Evolutionary conservation across 2,888 invertebrate species (phyloP), one percentile per base, ranked within the genome.

Genomic region (Metallyticus violacea): DNA sequence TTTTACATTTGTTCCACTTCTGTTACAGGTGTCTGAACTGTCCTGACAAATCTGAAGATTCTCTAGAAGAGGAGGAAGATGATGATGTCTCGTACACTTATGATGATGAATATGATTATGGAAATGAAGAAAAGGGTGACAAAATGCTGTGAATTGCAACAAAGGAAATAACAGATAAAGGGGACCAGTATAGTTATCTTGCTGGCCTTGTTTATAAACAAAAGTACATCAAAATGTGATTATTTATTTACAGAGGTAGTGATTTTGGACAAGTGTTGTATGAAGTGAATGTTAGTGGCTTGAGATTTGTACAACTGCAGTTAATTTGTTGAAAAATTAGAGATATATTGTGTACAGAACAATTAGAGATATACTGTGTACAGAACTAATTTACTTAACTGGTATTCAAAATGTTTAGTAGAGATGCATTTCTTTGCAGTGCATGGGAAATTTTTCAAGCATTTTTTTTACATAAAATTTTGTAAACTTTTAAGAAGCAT

Each of bases 21-120:
- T 62, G n/a, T 83, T 78, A 6, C 15, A 86, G 86, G 76, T 86
- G 86, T 26, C 29, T 84, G 26, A 80, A 86, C 26, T 86, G 86
- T 27, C 86, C 86, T 79, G 26, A 26, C 9, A 78, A 40, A 40
- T 62, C 26, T 26, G 62, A 80, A 15, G 79, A 79, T 0, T 77
- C 81, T 62, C 29, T 26, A 7, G 79, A 77, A 26, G 9, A 40
- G 7, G 82, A 77, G 5, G 82, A 83, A 40, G 83, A 86, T n/a
- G 76, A 84, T 2, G 29, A 79, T 26, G n/a, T n/a, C 7, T 26
- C 29, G 25, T 83, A 84, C 9, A 79, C n/a, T 30, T 86, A 86
- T 29, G 80, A 86, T 29, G 80, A 86, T 9, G 40, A 86, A n/a
- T n/a, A 81, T n/a, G 85, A 85, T 7, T 40, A 81, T 28, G 85